Evolutionary conservation across 2,113 vertebrate genomes (phyloP).

Genomic region (Nycticorax nycticorax): DNA sequence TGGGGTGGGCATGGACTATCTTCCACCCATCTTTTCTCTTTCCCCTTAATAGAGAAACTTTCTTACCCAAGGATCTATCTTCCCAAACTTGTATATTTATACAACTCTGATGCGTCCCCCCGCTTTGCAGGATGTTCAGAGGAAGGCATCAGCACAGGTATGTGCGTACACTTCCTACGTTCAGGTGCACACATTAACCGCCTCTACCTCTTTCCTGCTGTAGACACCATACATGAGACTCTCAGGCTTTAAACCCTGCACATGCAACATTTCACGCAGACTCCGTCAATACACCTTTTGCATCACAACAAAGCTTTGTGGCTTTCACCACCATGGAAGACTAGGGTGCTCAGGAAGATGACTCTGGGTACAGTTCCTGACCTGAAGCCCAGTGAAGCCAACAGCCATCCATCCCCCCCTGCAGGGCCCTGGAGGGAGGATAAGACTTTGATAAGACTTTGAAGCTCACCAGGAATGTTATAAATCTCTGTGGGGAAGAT

Average conservation of each 20-base stretch:
- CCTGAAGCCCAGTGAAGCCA: neutral
- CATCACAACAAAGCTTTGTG: neutral
- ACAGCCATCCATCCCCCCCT: neutral
- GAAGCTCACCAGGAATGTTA: neutral
- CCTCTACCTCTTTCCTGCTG: neutral
- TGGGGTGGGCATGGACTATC: neutral
- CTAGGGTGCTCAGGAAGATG: neutral
- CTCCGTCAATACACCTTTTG: neutral
- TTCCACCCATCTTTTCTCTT: neutral
- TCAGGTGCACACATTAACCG: neutral
- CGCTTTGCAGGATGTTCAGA: neutral
- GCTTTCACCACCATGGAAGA: neutral
- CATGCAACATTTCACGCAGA: neutral
- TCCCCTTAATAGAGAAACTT: neutral
- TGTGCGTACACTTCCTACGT: rapidly evolving
- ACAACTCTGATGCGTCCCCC: neutral
- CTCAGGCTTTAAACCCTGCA: neutral
- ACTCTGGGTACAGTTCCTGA: neutral
- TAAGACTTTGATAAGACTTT: neutral
- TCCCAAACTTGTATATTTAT: neutral
- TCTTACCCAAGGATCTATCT: neutral
- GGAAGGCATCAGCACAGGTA: neutral
- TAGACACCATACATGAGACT: too few relatives aligned
- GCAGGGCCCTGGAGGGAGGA: neutral
- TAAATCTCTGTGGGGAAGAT: neutral